Base-by-base conservation (phyloP, 2,888 invertebrate genomes). In the Adelognathus sp. region DNA sequence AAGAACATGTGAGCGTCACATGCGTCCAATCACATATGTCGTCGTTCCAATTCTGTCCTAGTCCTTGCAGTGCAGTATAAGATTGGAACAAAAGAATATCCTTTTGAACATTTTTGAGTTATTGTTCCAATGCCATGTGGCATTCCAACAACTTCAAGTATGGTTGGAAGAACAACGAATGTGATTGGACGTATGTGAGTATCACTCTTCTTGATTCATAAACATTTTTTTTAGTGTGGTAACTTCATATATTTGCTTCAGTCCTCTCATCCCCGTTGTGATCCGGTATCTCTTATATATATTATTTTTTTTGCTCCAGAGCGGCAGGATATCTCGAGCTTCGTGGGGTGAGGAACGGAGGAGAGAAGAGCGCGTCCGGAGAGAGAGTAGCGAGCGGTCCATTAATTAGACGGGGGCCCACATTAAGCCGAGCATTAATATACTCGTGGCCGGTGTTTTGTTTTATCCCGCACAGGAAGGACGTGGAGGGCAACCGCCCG, bases 381-480 rank as follows among this genome's bases (percentile, higher is more conserved):
- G 61, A 67, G 27, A 21, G 46, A 84, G 85, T 85, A 88, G 87
- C 83, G 86, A 88, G 88, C 88, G 89, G 90, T 91, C 90, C 91
- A 91, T 91, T 91, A 91, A 91, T 91, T 91, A 91, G 90, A 87
- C 85, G 88, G 83, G 86, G 89, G n/a, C n/a, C n/a, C 87, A 87
- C 91, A 91, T 91, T 91, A 91, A 91, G 89, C 91, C 87, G 76
- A 85, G 90, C 91, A 91, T 91, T 91, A 91, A 91, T 91, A 91
- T 90, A 91, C 91, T 91, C 90, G 86, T 84, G 86, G 86, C 87
- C 86, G 86, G 87, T 91, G 91, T 91, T 91, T 91, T 91, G 91
- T 91, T 90, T 91, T 90, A 91, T 90, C 90, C 90, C 86, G 87
- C 89, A n/a, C n/a, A 90, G 90, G 90, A 90, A 91, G 90, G 88